Conservation (phyloP, 2,888 invertebrate species). For the Andrena praecox region DNA sequence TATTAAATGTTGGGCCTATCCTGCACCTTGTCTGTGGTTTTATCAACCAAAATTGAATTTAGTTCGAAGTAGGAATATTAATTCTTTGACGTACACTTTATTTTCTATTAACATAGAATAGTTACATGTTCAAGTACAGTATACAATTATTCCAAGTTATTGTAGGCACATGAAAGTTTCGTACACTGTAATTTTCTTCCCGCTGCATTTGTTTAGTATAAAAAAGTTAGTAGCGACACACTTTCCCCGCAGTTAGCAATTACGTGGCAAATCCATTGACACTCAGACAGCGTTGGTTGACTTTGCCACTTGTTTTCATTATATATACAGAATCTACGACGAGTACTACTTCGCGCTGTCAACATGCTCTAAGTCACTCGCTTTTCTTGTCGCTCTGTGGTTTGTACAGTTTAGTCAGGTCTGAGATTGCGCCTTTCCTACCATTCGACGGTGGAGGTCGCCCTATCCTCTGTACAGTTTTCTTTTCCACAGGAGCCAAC, state of each 20-base stretch:
- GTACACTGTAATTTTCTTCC: too few species aligned
- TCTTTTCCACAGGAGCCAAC: background rate
- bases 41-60: too few species aligned
- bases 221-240: background rate
- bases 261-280: slow-evolving; percentile 1
- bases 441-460: background rate
- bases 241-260: slow-evolving; percentile 23
- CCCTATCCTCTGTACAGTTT: slow-evolving; percentile 32
- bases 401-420: slow-evolving; percentile 49
- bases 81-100: too few species aligned
- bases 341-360: background rate
- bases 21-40: too few species aligned
- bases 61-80: too few species aligned
- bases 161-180: too few species aligned
- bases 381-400: background rate
- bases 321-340: background rate
- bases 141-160: too few species aligned
- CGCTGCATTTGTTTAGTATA: too few species aligned
- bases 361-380: background rate
- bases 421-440: slow-evolving; percentile 19
- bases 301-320: background rate
- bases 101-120: too few species aligned
- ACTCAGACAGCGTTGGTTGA: background rate
- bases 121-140: too few species aligned
- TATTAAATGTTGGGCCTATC: too few species aligned